Evolutionary conservation across 2,888 invertebrate species (phyloP), one percentile per base, ranked within the genome.

Genomic region (Phania funesta): DNA sequence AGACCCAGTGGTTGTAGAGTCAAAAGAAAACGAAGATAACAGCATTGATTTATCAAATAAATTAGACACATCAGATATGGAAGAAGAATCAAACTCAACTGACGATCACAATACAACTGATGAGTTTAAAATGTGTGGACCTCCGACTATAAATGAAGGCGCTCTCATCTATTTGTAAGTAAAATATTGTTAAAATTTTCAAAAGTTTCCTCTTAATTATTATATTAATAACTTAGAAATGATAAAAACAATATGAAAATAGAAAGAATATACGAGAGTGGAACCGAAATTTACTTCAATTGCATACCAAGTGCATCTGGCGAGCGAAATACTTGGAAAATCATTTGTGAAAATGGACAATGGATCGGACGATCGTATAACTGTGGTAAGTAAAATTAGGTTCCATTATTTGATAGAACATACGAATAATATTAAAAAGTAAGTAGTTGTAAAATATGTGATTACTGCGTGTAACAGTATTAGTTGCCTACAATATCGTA

Each of bases 331-430:
- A 95, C 96, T 0, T 97, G 97, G 97, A 95, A 95, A 85, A 94
- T 96, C 24, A 94, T 95, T 73, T 97, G 96, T 86, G 96, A 96
- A 87, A 95, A 96, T 86, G 96, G 96, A 0, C 94, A 93, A 85
- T 97, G 97, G 97, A 94, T 96, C 80, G 96, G 96, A 22, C 93
- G 95, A 86, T 94, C 96, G 64, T 93, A 95, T 78, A 94, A 94
- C 86, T 96, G 96, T 89, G 96, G 96, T 96, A 90, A 91, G 87
- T 85, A 18, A 29, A 18, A 35, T 26, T 68, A 11, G 24, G 8
- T 24, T 44, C 24, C 22, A 11, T 16, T 44, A 16, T 16, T 41
- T 7, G 16, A 16, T 44, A 7, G 16, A 16, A 7, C 1, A 16
- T 7, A 6, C 5, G 16, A 6, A 6, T 18, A n/a, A 18, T 5